Conservation (phyloP, 2,888 invertebrate genomes). For the Corythucha ciliata region DNA sequence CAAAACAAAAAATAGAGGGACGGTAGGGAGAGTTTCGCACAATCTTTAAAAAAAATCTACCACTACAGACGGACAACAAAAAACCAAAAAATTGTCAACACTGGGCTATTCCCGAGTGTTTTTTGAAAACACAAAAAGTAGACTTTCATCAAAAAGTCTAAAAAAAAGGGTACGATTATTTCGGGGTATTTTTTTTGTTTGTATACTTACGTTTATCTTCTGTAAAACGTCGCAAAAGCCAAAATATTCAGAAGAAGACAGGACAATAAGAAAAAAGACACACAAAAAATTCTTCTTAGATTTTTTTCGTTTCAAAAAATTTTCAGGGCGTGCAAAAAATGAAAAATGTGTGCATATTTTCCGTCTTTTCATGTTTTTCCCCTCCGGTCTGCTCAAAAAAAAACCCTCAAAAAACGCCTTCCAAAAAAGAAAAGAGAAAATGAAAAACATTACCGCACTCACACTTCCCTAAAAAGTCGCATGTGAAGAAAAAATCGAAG, state of each 20-base stretch:
- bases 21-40: too few relatives aligned
- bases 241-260: too few relatives aligned
- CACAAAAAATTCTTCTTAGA: too few relatives aligned
- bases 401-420: conserved; percentile 9
- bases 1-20: too few relatives aligned
- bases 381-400: conserved; percentile 3
- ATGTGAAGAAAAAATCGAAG: conserved; percentile 21
- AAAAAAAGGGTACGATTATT: conserved; percentile 21
- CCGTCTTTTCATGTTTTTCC: too few relatives aligned
- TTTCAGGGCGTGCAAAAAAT: too few relatives aligned
- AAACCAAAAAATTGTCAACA: too few relatives aligned
- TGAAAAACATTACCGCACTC: conserved; percentile 19
- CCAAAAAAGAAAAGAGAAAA: neutral
- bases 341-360: conserved; percentile 16
- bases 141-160: conserved; percentile 12
- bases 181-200: neutral
- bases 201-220: conserved; percentile 28
- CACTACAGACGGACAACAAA: too few relatives aligned
- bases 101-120: too few relatives aligned
- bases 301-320: too few relatives aligned
- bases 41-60: too few relatives aligned
- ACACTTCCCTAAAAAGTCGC: conserved; percentile 22
- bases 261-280: conserved; percentile 22
- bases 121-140: too few relatives aligned
- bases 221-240: conserved; percentile 23